Conservation (phyloP, 2,888 invertebrate species). For the Loripinus fragilis region DNA sequence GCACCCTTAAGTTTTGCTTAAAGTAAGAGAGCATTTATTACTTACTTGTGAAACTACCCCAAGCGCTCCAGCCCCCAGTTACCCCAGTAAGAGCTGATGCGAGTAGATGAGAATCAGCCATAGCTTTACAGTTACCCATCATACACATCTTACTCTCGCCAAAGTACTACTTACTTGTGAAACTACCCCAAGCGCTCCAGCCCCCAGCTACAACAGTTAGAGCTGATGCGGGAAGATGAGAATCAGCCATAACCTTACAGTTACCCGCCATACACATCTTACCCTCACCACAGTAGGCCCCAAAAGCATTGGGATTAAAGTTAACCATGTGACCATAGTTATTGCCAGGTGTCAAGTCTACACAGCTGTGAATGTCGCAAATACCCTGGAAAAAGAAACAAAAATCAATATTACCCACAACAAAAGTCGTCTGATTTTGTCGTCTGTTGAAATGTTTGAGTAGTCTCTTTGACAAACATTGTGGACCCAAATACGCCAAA, state of each 20-base stretch:
- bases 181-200: background rate
- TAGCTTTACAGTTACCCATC: background rate
- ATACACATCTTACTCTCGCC: background rate
- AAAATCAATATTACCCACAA: background rate
- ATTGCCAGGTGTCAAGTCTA: background rate
- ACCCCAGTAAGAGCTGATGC: background rate
- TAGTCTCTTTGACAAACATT: no score
- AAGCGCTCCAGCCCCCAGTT: background rate
- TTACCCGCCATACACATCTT: background rate
- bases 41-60: conserved; percentile 1
- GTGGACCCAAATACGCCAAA: no score
- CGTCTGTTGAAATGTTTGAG: no score
- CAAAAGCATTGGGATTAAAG: conserved; percentile 1
- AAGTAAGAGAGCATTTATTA: no score
- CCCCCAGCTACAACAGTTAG: background rate
- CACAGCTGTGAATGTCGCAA: conserved; percentile 9
- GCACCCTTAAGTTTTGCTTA: no score
- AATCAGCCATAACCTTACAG: background rate
- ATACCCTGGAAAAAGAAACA: background rate
- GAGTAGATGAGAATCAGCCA: background rate
- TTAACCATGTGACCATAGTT: background rate
- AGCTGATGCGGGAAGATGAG: background rate
- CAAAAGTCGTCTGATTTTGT: no score
- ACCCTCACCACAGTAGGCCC: background rate
- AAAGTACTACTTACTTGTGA: background rate